phyloP scores from a whole-genome alignment of 2,113 vertebrate species.

The Euleptes europaea region DNA sequence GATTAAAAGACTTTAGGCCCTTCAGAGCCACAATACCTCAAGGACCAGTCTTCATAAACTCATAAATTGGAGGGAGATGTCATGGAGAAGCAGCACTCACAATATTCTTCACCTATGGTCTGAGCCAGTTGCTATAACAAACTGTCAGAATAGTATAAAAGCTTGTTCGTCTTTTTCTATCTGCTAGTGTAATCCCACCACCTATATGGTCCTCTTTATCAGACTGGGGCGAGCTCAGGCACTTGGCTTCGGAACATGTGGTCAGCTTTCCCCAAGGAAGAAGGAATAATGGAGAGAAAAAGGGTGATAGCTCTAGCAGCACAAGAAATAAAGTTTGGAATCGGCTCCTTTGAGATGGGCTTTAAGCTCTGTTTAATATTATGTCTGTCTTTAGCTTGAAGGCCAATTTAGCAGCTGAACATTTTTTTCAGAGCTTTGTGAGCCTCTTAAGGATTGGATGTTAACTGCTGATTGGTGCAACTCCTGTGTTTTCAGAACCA shows the following conservation, averaged over 20 bases:
- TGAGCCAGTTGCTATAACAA: neutral
- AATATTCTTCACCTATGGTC: neutral
- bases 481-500: conserved; percentile 84
- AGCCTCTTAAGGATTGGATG: neutral
- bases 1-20: neutral
- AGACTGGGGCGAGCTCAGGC: neutral
- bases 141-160: neutral
- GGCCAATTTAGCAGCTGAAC: neutral
- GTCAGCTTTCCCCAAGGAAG: neutral
- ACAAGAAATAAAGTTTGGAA: neutral
- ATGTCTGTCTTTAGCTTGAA: neutral
- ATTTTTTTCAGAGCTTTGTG: neutral
- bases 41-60: neutral
- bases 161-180: neutral
- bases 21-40: neutral
- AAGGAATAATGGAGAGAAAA: neutral
- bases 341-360: neutral
- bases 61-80: neutral
- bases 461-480: neutral
- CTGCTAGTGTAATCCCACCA: neutral
- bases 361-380: neutral
- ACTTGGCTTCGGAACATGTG: neutral
- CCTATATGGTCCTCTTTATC: neutral
- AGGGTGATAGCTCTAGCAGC: no score
- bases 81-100: neutral